Percentiles rank a stretch among this genome's conserved stretches.
phyloP scores from a whole-genome alignment of 2,797 vertebrate genomes.

The Adelosebastes latens region DNA sequence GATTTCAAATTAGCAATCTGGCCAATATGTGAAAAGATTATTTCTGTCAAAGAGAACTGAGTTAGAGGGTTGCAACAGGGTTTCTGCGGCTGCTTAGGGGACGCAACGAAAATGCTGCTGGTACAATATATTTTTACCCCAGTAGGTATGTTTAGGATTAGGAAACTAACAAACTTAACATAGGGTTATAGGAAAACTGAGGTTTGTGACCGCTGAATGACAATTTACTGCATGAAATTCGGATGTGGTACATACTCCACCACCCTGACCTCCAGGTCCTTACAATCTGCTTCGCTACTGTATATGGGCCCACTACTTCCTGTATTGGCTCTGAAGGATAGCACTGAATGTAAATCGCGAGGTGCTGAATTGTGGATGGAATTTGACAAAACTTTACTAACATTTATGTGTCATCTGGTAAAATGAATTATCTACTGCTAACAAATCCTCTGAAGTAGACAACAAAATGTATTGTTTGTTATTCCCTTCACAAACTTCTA shows the following conservation, averaged over 20 bases:
- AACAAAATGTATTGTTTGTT: too few relatives aligned
- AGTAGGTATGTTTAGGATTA: not conserved
- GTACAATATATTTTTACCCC: not conserved
- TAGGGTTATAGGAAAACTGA: not conserved
- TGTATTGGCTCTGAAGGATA: not conserved
- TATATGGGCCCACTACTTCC: not conserved
- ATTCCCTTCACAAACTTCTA: too few relatives aligned
- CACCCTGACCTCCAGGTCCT: not conserved
- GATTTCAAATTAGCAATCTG: slow-evolving; percentile 35
- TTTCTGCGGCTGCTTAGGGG: not conserved
- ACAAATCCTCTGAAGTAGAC: not conserved
- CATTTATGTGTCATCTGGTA: not conserved
- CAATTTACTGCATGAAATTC: too few relatives aligned
- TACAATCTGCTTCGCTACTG: not conserved
- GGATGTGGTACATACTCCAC: not conserved
- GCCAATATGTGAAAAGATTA: slow-evolving; percentile 2
- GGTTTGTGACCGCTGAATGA: too few relatives aligned
- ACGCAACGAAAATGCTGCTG: not conserved
- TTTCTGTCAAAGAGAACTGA: not conserved
- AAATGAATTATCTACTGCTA: not conserved
- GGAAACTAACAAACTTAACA: not conserved
- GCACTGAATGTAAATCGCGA: not conserved
- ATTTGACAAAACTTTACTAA: not conserved
- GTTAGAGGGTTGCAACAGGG: not conserved
- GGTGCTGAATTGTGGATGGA: not conserved